A percentile compares a stretch with the other conserved stretches of the same genome.
phyloP scores from a whole-genome alignment of 2,113 vertebrate genomes.

The Leiothrix lutea region DNA sequence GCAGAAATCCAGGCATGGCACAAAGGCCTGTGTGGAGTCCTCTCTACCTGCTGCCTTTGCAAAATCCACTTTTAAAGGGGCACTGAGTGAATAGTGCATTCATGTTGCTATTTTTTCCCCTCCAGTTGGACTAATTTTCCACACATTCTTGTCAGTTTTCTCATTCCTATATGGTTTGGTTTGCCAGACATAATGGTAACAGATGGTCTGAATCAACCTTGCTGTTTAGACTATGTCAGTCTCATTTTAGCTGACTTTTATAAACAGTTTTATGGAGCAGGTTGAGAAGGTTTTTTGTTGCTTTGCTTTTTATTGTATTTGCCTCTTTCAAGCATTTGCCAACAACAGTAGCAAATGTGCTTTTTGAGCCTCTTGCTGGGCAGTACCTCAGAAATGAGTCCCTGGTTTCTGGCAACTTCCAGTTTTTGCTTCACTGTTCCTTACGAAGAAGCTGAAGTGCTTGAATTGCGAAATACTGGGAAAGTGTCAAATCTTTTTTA shows the following conservation, averaged over 20 bases:
- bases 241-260: neutral
- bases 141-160: slow-evolving; percentile 40
- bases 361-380: neutral
- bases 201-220: slow-evolving; percentile 48
- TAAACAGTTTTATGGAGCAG: slow-evolving; percentile 7
- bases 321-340: neutral
- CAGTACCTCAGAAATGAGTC: neutral
- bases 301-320: neutral
- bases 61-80: neutral
- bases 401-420: neutral
- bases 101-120: neutral
- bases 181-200: slow-evolving; percentile 36
- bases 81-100: neutral
- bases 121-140: slow-evolving; percentile 23
- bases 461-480: neutral
- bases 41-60: neutral
- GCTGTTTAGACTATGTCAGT: slow-evolving; percentile 37
- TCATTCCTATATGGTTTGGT: slow-evolving; percentile 24
- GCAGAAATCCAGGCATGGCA: neutral
- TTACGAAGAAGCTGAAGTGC: neutral
- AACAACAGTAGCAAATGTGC: neutral
- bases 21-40: neutral
- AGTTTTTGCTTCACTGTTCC: neutral
- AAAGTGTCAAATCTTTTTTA: neutral
- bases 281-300: neutral